Evolutionary conservation across 2,113 vertebrate species (phyloP).

Genomic region (Lathamus discolor): DNA sequence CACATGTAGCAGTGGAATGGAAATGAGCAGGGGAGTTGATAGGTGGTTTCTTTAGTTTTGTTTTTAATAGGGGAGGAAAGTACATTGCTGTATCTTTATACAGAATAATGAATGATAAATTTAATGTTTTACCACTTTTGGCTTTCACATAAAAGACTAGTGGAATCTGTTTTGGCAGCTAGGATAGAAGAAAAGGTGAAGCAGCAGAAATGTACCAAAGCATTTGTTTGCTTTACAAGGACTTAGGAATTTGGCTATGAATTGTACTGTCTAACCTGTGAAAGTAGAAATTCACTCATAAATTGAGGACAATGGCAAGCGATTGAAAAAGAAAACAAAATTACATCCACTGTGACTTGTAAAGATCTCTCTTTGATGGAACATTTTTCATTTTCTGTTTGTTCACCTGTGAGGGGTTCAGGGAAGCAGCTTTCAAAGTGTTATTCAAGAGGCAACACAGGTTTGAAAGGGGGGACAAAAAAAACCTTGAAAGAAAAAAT

Average conservation of each 20-base stretch:
- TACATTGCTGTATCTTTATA: neutral
- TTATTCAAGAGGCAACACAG: neutral
- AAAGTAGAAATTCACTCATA: neutral
- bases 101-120: neutral
- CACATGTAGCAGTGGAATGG: neutral
- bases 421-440: neutral
- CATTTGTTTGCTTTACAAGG: neutral
- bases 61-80: neutral
- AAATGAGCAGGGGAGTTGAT: neutral
- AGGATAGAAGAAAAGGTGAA: neutral
- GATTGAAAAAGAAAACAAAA: neutral
- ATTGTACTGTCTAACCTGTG: neutral
- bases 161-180: neutral
- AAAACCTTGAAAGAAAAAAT: neutral
- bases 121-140: neutral
- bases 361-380: neutral
- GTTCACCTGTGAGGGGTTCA: neutral
- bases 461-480: neutral
- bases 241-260: neutral
- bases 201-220: neutral
- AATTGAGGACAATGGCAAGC: neutral
- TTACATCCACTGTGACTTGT: neutral
- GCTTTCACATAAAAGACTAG: neutral
- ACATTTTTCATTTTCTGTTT: slow-evolving; percentile 7
- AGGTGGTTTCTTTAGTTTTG: neutral